Conservation (phyloP, 64 coral and sea anemone species). For the Montipora capricornis region DNA sequence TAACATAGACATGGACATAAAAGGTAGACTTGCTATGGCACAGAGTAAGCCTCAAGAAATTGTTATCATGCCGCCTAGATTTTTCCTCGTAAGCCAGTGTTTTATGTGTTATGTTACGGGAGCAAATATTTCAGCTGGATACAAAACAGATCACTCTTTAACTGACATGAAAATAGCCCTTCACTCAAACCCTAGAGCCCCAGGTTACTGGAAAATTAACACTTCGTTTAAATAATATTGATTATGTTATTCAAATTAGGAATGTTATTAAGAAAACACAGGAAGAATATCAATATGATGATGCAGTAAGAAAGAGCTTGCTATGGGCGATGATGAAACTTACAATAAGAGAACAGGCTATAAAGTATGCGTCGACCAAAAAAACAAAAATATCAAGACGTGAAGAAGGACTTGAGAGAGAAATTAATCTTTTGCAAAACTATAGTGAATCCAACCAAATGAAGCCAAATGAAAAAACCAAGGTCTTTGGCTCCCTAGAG, state of each 20-base stretch:
- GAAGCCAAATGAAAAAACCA: too few species aligned
- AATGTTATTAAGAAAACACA: background rate
- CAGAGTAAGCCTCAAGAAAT: background rate
- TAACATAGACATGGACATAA: background rate
- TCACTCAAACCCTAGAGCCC: background rate
- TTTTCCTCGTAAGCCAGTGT: slow-evolving; percentile 12
- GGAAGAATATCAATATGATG: background rate
- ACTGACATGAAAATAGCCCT: background rate
- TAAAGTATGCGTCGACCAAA: too few species aligned
- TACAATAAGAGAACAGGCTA: background rate
- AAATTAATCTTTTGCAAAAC: too few species aligned
- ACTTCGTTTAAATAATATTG: background rate
- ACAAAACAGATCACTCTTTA: slow-evolving; percentile 4
- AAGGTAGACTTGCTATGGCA: background rate
- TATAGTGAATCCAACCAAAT: too few species aligned
- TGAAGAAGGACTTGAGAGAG: too few species aligned
- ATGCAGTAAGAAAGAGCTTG: background rate
- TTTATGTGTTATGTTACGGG: background rate
- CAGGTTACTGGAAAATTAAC: slow-evolving; percentile 8
- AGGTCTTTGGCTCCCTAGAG: too few species aligned
- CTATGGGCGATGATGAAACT: slow-evolving; percentile 9
- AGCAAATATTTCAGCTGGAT: slow-evolving; percentile 11
- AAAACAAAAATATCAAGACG: too few species aligned
- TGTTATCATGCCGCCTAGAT: background rate
- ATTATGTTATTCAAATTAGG: background rate